Conservation (phyloP, 2,888 invertebrate genomes). For the Atethmia centrago region DNA sequence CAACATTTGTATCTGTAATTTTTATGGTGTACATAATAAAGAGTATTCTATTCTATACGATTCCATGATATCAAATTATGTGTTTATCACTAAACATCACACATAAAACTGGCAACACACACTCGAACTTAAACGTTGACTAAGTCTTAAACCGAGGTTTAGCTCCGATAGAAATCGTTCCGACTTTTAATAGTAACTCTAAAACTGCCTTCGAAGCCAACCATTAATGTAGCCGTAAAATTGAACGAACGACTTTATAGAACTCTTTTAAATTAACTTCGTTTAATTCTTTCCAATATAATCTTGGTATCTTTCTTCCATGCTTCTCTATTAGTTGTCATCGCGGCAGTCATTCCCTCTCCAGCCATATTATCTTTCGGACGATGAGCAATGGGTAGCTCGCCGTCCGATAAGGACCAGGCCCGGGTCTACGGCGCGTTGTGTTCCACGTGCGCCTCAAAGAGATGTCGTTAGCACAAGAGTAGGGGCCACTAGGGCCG, state of each 20-base stretch:
- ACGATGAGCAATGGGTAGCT: too few relatives aligned
- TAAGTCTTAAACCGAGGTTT: slow-evolving; percentile 40
- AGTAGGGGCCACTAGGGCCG: too few relatives aligned
- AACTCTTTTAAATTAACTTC: slow-evolving; percentile 47
- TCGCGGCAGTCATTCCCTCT: neutral
- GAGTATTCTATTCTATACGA: too few relatives aligned
- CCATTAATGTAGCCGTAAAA: slow-evolving; percentile 67
- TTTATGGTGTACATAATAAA: too few relatives aligned
- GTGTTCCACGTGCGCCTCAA: too few relatives aligned
- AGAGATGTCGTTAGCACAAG: too few relatives aligned
- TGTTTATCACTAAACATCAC: slow-evolving; percentile 25
- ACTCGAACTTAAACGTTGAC: slow-evolving; percentile 14
- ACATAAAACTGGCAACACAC: slow-evolving; percentile 23
- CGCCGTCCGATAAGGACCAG: too few relatives aligned
- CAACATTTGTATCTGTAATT: too few relatives aligned
- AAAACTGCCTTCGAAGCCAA: slow-evolving; percentile 46
- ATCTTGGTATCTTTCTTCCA: neutral
- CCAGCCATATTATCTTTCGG: neutral
- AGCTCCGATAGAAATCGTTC: slow-evolving; percentile 53
- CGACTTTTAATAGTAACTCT: slow-evolving; percentile 67
- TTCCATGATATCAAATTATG: slow-evolving; percentile 29
- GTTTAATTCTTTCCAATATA: slow-evolving; percentile 47
- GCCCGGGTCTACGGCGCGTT: too few relatives aligned
- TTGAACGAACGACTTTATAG: slow-evolving; percentile 36
- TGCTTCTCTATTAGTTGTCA: neutral